Percentiles rank a stretch among this genome's conserved stretches.
phyloP scores from a whole-genome alignment of 2,888 invertebrate species.

The Lapara coniferarum region DNA sequence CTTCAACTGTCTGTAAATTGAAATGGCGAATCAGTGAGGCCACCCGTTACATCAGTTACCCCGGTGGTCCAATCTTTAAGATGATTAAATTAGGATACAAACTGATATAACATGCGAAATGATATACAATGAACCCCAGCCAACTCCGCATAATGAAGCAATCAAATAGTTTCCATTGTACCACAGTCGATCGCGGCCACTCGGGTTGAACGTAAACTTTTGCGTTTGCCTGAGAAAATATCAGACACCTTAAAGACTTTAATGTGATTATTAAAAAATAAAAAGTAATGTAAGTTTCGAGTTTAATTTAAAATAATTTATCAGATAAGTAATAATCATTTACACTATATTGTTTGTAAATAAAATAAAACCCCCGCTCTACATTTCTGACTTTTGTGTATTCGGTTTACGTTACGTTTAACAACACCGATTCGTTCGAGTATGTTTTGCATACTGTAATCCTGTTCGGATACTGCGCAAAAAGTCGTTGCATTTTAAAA shows the following conservation, averaged over 20 bases:
- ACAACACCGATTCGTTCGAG: conserved; percentile 46
- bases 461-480: conserved; percentile 65
- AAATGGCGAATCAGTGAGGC: conserved; percentile 65
- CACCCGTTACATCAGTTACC: conserved; percentile 69
- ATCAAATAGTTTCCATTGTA: conserved; percentile 78
- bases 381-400: conserved; percentile 32
- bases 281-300: neutral
- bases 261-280: neutral
- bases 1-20: conserved; percentile 64
- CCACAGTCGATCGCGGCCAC: conserved; percentile 49
- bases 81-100: conserved; percentile 82
- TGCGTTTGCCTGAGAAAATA: conserved; percentile 39
- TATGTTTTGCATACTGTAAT: conserved; percentile 76
- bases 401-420: conserved; percentile 41
- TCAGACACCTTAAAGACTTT: neutral
- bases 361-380: conserved; percentile 11
- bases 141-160: conserved; percentile 80
- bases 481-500: conserved; percentile 82
- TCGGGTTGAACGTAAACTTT: conserved; percentile 48
- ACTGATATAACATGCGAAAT: conserved; percentile 80
- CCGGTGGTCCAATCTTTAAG: conserved; percentile 82
- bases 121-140: conserved; percentile 78
- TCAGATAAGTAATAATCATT: neutral
- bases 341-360: conserved; percentile 2
- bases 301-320: neutral